Base-by-base conservation (phyloP, 2,888 invertebrate species). In the Leuctra nigra region DNA sequence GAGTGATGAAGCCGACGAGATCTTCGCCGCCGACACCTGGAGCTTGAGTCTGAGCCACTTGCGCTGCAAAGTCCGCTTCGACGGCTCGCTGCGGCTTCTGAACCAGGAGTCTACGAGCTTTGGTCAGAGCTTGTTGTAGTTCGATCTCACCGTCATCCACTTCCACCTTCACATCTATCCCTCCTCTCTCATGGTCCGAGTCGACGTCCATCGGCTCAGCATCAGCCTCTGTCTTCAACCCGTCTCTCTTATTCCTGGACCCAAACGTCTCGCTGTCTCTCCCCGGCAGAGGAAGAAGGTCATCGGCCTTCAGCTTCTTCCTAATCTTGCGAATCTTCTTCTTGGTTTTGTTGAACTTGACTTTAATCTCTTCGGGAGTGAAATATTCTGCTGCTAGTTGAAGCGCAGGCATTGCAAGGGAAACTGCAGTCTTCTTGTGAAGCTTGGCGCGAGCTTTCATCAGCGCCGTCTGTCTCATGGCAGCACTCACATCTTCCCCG, bases 341-440 rank as follows among this genome's bases (percentile, higher is more conserved):
- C 72, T 89, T 93, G 52, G 88, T 81, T 70, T 93, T 92, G 72
- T 92, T 95, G 72, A 95, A 94, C 74, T 87, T 88, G 55, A 86
- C 81, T 60, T 75, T 73, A 68, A 95, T 74, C 74, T 97, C 97
- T 61, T 86, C 84, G 63, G 84, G 81, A 57, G 88, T 88, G 68
- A 86, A 86, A 73, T 93, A 98, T 72, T 99, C 97, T 9, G 86
- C 82, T 1, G 95, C 96, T 16, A 91, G 63, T 63, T 78, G 81
- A 29, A 84, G 77, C 64, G 81, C 80, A 13, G 85, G 80, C 64
- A 83, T 72, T 57, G 76, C 78, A 59, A 97, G 76, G 2, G 85
- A 81, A 75, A 94, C 93, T 62, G 91, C 70, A 14, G 80, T 81
- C 70, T 84, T 84, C 56, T 78, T 76, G 4, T 81, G 77, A 54